Evolutionary conservation across 1,140 invertebrate species (phyloP).

Genomic region (Nymphalis io): DNA sequence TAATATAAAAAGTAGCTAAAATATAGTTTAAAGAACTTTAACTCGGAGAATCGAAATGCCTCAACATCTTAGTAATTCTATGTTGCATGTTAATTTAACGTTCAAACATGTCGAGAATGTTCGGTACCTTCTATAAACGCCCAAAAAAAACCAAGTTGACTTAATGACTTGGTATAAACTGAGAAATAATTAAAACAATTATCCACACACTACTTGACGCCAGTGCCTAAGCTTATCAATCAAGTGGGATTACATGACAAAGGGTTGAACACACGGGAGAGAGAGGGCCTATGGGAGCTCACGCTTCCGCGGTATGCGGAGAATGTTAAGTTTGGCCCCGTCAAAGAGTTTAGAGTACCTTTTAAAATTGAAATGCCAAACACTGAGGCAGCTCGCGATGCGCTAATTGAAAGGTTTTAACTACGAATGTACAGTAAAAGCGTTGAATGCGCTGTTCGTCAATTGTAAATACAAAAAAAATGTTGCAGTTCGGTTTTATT

Average conservation of each 20-base stretch:
- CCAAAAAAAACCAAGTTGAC: not conserved
- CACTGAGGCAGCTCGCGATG: conserved; percentile 45
- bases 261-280: conserved; percentile 38
- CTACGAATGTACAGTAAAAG: conserved; percentile 40
- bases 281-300: conserved; percentile 29
- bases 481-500: conserved; percentile 3
- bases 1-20: no score
- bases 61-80: no score
- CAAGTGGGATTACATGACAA: conserved; percentile 37
- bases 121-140: not conserved
- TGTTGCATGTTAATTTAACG: not conserved
- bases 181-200: conserved; percentile 24
- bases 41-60: no score
- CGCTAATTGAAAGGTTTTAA: conserved; percentile 58
- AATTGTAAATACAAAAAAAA: conserved; percentile 12
- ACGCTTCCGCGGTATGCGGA: conserved; percentile 53
- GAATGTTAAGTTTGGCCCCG: conserved; percentile 59
- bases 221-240: conserved; percentile 42
- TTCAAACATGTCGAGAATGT: not conserved
- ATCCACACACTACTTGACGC: conserved; percentile 20
- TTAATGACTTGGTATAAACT: not conserved
- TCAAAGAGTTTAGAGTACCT: conserved; percentile 62
- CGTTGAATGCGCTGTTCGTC: conserved; percentile 12
- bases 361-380: conserved; percentile 70
- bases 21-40: no score